Conservation (phyloP, 2,888 invertebrate genomes). For the Alloplasta piceator region DNA sequence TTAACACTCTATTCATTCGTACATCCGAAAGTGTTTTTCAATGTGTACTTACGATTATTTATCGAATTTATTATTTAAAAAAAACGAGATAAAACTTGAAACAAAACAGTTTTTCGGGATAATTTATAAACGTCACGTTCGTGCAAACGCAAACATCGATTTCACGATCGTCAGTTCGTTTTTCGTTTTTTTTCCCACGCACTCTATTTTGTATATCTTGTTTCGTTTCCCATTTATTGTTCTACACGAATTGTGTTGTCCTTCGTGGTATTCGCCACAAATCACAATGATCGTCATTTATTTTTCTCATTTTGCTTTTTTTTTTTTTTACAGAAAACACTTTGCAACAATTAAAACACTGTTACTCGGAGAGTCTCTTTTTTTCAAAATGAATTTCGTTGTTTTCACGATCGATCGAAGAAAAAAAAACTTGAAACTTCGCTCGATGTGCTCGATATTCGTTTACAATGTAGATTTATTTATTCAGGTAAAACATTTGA, state of each 20-base stretch:
- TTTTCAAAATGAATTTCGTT: background rate
- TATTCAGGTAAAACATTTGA: background rate
- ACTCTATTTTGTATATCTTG: slow-evolving; percentile 5
- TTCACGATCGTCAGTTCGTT: slow-evolving; percentile 5
- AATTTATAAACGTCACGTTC: background rate
- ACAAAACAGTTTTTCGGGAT: slow-evolving; percentile 3
- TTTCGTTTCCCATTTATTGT: slow-evolving; percentile 26
- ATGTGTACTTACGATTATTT: slow-evolving; percentile 38
- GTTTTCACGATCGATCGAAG: slow-evolving; percentile 1
- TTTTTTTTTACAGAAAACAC: background rate
- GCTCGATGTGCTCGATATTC: slow-evolving; percentile 53
- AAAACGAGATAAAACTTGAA: slow-evolving; percentile 1
- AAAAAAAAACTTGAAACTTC: background rate
- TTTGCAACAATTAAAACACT: slow-evolving; percentile 1
- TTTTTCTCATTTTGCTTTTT: background rate
- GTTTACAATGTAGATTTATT: slow-evolving; percentile 29
- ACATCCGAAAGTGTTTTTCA: slow-evolving; percentile 44
- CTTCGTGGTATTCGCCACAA: slow-evolving; percentile 26
- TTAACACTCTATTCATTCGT: background rate
- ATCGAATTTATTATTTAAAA: slow-evolving; percentile 1
- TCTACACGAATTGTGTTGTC: slow-evolving; percentile 32
- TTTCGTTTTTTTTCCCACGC: slow-evolving; percentile 12
- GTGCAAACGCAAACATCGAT: background rate
- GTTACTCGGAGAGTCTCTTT: slow-evolving; percentile 3
- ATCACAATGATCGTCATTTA: slow-evolving; percentile 3